These are phyloP conservation scores for Steinernema scapterisci DNA, from an alignment of 2,888 invertebrate genomes.

Conservation along the genomic window DNA sequence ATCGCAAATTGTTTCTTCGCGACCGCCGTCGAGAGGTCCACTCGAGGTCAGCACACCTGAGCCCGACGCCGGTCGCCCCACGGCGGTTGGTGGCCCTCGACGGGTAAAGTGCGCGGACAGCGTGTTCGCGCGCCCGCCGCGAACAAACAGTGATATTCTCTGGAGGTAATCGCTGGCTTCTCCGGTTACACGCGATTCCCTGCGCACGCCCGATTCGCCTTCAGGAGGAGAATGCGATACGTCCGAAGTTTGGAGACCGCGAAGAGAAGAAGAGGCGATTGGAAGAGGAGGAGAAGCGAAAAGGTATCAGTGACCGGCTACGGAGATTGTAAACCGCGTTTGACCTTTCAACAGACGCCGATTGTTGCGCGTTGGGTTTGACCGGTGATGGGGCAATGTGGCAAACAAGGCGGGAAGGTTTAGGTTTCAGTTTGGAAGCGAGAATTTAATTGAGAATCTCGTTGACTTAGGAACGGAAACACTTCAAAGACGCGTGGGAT, in stretches of 20 bases:
- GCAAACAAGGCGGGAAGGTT: no score
- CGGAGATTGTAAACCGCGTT: no score
- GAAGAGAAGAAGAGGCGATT: neutral
- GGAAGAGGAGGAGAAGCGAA: no score
- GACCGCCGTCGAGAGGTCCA: neutral
- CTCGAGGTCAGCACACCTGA: conserved; percentile 26
- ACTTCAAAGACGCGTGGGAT: no score
- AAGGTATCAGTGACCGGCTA: no score
- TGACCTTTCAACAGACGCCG: no score
- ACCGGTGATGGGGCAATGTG: no score
- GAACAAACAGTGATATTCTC: conserved; percentile 2
- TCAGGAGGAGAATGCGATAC: neutral
- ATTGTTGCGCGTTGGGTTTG: no score
- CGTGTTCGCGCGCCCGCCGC: conserved; percentile 21
- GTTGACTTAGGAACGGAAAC: no score
- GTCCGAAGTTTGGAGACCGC: neutral
- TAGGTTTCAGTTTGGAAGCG: no score
- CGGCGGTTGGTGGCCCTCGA: neutral
- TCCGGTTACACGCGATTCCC: conserved; percentile 24
- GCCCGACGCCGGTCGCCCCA: neutral
- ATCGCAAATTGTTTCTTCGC: conserved; percentile 32
- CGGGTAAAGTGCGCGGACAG: conserved; percentile 27
- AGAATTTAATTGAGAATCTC: no score
- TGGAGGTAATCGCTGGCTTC: conserved; percentile 12
- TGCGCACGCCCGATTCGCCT: neutral